phyloP scores from a whole-genome alignment of 1,140 invertebrate species.

The Tetragonula clypearis region DNA sequence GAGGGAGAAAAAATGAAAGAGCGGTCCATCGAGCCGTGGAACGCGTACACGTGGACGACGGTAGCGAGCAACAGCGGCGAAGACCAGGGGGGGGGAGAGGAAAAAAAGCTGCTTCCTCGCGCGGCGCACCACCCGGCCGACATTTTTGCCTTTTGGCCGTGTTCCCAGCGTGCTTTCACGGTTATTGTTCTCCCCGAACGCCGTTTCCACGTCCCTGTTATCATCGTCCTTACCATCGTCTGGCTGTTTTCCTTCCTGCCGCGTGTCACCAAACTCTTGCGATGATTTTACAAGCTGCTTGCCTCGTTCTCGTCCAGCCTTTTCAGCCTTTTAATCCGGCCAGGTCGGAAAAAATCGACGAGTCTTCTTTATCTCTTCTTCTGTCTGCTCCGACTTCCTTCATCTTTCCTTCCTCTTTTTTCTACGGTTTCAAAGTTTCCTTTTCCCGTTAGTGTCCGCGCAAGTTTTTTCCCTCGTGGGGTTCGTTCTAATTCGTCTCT shows the following conservation, averaged over 20 bases:
- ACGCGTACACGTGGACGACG: slow-evolving; percentile 30
- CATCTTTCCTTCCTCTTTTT: too few species aligned
- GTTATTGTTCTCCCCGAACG: slow-evolving; percentile 59
- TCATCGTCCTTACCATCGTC: slow-evolving; percentile 60
- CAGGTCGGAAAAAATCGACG: slow-evolving; percentile 38
- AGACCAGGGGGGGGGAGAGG: not conserved
- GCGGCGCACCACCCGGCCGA: slow-evolving; percentile 37
- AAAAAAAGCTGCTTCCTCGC: slow-evolving; percentile 50
- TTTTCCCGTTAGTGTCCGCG: too few species aligned
- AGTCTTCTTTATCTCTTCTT: not conserved
- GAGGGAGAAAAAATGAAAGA: not conserved
- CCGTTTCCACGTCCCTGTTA: slow-evolving; percentile 43
- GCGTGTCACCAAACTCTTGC: slow-evolving; percentile 15
- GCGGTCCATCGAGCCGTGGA: slow-evolving; percentile 51
- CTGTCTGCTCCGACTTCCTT: too few species aligned
- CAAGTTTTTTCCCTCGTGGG: too few species aligned
- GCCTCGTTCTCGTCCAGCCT: not conserved
- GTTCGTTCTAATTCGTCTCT: too few species aligned
- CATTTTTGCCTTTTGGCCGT: slow-evolving; percentile 68
- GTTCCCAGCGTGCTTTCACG: slow-evolving; percentile 65
- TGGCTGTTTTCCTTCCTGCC: slow-evolving; percentile 37
- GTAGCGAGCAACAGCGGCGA: slow-evolving; percentile 42
- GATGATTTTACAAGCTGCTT: slow-evolving; percentile 15
- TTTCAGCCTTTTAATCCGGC: slow-evolving; percentile 56
- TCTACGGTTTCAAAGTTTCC: too few species aligned